Evolutionary conservation across 1,140 invertebrate genomes (phyloP).

Genomic region (Hycleus cichorii): DNA sequence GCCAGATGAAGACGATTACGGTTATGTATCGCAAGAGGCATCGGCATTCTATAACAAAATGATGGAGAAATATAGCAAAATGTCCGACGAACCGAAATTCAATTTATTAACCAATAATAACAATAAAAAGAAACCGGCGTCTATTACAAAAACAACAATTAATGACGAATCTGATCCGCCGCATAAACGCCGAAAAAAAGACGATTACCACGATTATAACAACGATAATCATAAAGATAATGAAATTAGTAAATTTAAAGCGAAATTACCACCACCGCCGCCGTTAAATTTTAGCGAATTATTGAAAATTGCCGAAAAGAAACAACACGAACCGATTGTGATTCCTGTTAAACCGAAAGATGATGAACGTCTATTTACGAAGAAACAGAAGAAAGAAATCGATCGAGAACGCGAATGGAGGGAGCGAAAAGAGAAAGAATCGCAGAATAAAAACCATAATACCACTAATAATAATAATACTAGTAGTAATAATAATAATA

Average conservation of each 20-base stretch:
- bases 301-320: conserved; percentile 72
- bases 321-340: conserved; percentile 69
- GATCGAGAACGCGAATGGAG: conserved; percentile 50
- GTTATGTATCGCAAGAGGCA: conserved; percentile 76
- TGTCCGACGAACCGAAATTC: conserved; percentile 59
- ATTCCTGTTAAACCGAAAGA: conserved; percentile 52
- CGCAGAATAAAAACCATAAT: conserved; percentile 29
- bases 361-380: conserved; percentile 68
- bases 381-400: conserved; percentile 68
- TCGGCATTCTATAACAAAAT: conserved; percentile 73
- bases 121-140: conserved; percentile 67
- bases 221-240: conserved; percentile 23
- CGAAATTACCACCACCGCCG: conserved; percentile 56
- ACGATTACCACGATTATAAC: conserved; percentile 24
- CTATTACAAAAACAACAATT: conserved; percentile 48
- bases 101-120: conserved; percentile 52
- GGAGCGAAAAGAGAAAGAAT: conserved; percentile 51
- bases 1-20: conserved; percentile 84
- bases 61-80: conserved; percentile 71
- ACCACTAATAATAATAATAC: conserved; percentile 25
- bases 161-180: conserved; percentile 63
- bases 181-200: conserved; percentile 53
- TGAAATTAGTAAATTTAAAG: conserved; percentile 48
- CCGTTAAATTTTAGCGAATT: conserved; percentile 61
- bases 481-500: no score